Evolutionary conservation across 2,888 invertebrate species (phyloP).

Genomic region (Agrotis clavis): DNA sequence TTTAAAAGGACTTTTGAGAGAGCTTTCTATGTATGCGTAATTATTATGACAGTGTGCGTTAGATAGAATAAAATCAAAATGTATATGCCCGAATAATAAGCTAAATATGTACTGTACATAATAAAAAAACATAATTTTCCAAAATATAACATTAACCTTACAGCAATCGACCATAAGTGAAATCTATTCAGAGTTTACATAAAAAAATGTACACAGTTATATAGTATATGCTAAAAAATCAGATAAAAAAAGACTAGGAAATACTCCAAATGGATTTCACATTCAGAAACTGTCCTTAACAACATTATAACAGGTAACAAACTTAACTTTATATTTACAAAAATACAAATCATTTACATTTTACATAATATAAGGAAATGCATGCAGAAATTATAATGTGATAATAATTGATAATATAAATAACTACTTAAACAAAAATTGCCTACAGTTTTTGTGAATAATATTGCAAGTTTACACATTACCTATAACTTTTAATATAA

Average conservation of each 20-base stretch:
- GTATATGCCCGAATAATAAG: constrained; percentile 43
- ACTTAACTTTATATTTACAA: constrained; percentile 84
- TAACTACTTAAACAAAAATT: constrained; percentile 50
- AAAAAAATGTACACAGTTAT: constrained; percentile 67
- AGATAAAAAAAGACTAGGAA: constrained; percentile 86
- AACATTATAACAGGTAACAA: constrained; percentile 83
- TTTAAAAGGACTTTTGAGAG: neutral
- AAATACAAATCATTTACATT: constrained; percentile 72
- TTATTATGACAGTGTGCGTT: constrained; percentile 54
- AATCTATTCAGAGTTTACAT: constrained; percentile 79
- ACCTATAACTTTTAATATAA: constrained; percentile 6
- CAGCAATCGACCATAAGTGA: constrained; percentile 75
- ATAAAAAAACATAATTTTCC: constrained; percentile 48
- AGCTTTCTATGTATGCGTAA: neutral
- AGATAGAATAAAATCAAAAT: constrained; percentile 48
- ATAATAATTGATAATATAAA: constrained; percentile 61
- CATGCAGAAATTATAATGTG: constrained; percentile 72
- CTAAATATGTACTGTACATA: constrained; percentile 51
- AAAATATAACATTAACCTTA: constrained; percentile 51
- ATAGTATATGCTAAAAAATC: constrained; percentile 75
- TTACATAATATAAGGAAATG: constrained; percentile 75
- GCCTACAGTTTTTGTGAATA: constrained; percentile 46
- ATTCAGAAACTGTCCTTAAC: constrained; percentile 74
- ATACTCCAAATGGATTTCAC: constrained; percentile 79
- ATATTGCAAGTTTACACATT: constrained; percentile 47